These are phyloP conservation scores for Nephila pilipes DNA, from an alignment of 1,140 invertebrate species.

Conservation along the genomic window DNA sequence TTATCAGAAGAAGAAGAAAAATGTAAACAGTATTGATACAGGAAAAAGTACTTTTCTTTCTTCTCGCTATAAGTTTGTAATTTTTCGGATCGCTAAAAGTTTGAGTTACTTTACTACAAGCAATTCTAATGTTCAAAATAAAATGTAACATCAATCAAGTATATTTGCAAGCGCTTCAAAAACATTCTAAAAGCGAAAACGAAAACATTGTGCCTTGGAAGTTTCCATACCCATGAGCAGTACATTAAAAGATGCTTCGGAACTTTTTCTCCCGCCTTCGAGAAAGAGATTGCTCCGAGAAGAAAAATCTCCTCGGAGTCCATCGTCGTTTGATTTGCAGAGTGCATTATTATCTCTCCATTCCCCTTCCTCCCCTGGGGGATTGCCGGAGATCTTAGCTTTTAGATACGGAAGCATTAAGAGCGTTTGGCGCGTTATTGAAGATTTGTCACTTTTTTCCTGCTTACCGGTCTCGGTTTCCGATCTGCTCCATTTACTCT, in stretches of 20 bases:
- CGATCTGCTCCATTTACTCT: neutral
- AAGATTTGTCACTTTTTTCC: constrained; percentile 57
- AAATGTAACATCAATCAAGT: too few relatives aligned
- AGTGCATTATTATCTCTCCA: constrained; percentile 43
- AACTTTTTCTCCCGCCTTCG: neutral
- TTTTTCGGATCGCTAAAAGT: too few relatives aligned
- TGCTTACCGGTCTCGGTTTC: neutral
- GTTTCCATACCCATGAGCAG: neutral
- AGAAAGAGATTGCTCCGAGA: neutral
- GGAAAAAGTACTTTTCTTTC: too few relatives aligned
- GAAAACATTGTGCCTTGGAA: too few relatives aligned
- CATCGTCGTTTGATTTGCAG: constrained; percentile 52
- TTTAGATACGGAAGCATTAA: constrained; percentile 65
- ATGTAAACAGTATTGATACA: too few relatives aligned
- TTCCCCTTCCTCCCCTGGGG: neutral
- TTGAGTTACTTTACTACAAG: too few relatives aligned
- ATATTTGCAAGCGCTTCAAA: too few relatives aligned
- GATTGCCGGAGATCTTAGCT: constrained; percentile 59
- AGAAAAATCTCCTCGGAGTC: neutral
- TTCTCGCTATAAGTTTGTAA: too few relatives aligned
- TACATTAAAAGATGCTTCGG: neutral
- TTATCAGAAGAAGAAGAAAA: too few relatives aligned
- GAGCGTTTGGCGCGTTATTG: constrained; percentile 17
- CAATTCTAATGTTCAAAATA: too few relatives aligned
- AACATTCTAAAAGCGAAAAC: too few relatives aligned